A percentile compares a stretch with the other conserved stretches of the same genome.
These are phyloP conservation scores for Calonectris borealis DNA, from an alignment of 2,113 vertebrate species.

Conservation along the genomic window DNA sequence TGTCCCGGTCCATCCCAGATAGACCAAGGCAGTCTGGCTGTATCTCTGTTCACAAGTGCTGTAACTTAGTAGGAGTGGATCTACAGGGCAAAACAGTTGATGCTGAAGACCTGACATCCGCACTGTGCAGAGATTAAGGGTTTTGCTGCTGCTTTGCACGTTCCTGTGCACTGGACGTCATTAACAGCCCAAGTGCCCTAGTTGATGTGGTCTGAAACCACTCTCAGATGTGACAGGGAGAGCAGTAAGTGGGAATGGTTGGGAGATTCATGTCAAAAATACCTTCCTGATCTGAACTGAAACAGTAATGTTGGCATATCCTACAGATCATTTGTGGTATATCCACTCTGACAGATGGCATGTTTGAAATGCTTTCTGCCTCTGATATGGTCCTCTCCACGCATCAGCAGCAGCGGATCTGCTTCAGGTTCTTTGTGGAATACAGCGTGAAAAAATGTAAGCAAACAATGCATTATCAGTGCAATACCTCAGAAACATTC, in stretches of 20 bases:
- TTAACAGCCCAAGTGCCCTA: not conserved
- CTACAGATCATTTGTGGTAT: not conserved
- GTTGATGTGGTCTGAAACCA: not conserved
- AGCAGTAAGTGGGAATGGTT: not conserved
- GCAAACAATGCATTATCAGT: not conserved
- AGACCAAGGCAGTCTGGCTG: not conserved
- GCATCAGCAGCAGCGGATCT: not conserved
- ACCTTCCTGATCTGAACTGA: not conserved
- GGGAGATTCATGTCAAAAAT: not conserved
- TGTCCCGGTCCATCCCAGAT: not conserved
- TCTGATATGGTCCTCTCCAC: not conserved
- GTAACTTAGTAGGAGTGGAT: not conserved
- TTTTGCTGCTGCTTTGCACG: rapidly evolving
- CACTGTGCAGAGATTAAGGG: not conserved
- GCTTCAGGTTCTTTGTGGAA: not conserved
- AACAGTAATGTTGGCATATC: not conserved
- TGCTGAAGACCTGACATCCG: not conserved
- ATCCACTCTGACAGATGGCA: not conserved
- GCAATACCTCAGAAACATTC: not conserved
- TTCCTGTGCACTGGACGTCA: not conserved
- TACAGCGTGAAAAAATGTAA: not conserved
- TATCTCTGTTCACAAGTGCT: not conserved
- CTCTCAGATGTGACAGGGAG: not conserved
- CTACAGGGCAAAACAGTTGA: not conserved
- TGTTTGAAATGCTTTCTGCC: not conserved